Evolutionary conservation across 2,113 vertebrate species (phyloP).

Genomic region (Phalacrocorax aristotelis): DNA sequence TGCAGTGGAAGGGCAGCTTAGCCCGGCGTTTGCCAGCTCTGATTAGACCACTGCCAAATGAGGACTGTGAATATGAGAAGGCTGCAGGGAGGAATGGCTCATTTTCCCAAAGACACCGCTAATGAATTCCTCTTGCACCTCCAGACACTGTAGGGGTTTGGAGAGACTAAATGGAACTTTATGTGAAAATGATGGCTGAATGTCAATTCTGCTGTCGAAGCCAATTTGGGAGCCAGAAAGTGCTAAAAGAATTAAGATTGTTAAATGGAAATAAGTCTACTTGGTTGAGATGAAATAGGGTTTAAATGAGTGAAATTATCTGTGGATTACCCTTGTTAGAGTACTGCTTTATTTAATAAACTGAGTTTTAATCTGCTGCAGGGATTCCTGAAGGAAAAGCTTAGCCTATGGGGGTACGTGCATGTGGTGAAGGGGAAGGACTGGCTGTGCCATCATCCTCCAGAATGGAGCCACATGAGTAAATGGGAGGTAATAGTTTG

Average conservation of each 20-base stretch:
- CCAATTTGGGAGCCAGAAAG: constrained; percentile 52
- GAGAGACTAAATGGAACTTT: constrained; percentile 27
- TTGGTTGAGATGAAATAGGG: constrained; percentile 57
- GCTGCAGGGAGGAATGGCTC: neutral
- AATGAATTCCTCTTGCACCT: constrained; percentile 41
- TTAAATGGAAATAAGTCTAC: constrained; percentile 59
- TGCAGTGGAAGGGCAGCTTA: neutral
- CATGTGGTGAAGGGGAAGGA: neutral
- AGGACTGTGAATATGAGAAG: neutral
- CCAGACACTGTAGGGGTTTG: neutral
- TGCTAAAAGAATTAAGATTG: constrained; percentile 62
- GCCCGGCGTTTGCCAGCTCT: neutral
- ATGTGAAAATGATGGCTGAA: constrained; percentile 55
- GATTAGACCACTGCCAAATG: neutral
- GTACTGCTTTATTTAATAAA: constrained; percentile 50
- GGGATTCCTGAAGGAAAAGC: neutral
- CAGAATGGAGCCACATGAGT: neutral
- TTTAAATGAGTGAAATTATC: constrained; percentile 59
- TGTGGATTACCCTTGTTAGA: constrained; percentile 39
- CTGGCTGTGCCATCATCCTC: neutral
- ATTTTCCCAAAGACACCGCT: neutral
- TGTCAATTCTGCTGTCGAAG: constrained; percentile 50
- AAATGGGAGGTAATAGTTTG: neutral
- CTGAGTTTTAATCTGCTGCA: constrained; percentile 27
- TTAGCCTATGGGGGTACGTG: neutral